phyloP scores from a whole-genome alignment of 2,888 invertebrate species.

The Campoletis raptor region DNA sequence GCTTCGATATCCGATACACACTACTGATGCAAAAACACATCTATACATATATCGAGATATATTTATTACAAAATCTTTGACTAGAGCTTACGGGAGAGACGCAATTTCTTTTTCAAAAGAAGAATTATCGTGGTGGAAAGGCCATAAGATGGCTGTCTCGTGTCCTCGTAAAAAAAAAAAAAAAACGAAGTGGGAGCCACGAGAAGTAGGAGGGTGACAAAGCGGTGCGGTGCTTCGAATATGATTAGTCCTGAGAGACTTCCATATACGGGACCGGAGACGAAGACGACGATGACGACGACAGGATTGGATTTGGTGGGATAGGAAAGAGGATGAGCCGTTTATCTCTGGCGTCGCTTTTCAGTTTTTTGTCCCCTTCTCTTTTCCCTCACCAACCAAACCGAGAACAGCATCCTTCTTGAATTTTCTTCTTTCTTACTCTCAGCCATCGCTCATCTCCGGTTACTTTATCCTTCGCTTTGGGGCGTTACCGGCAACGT shows the following conservation, averaged over 20 bases:
- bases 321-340: constrained; percentile 82
- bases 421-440: constrained; percentile 67
- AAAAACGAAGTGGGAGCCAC: constrained; percentile 47
- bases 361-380: constrained; percentile 78
- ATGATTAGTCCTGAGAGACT: constrained; percentile 81
- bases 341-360: constrained; percentile 84
- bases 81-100: constrained; percentile 42
- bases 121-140: constrained; percentile 46
- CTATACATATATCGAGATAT: background rate
- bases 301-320: constrained; percentile 81
- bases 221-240: constrained; percentile 71
- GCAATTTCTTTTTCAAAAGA: constrained; percentile 53
- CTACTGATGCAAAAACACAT: constrained; percentile 32
- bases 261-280: constrained; percentile 71
- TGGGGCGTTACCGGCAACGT: constrained; percentile 75
- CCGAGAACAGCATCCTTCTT: constrained; percentile 53
- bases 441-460: constrained; percentile 74
- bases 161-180: constrained; percentile 19
- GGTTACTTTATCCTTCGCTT: constrained; percentile 78
- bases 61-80: constrained; percentile 25
- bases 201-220: constrained; percentile 53
- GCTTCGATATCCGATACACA: constrained; percentile 29
- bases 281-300: constrained; percentile 58
- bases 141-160: constrained; percentile 14
- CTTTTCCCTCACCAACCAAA: constrained; percentile 56